A percentile compares a stretch with the other conserved stretches of the same genome.
phyloP scores from a whole-genome alignment of 2,888 invertebrate species.

The Calliphora vomitoria region DNA sequence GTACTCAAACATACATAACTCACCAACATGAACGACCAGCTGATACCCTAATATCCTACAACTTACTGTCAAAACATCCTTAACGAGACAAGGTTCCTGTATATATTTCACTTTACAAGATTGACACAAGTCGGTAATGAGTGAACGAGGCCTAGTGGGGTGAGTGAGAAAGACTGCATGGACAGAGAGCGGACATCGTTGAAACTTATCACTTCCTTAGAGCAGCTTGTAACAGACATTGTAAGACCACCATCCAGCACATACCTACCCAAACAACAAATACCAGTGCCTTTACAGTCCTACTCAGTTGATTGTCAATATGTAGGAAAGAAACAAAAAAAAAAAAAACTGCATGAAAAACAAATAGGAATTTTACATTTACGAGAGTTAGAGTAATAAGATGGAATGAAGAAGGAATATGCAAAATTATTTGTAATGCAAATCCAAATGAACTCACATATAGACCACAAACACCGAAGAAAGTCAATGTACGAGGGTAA shows the following conservation, averaged over 20 bases:
- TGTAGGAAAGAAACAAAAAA: constrained; percentile 1
- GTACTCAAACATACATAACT: constrained; percentile 15
- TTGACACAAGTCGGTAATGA: constrained; percentile 29
- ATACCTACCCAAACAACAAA: not conserved
- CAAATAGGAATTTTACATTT: constrained; percentile 13
- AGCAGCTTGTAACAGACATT: constrained; percentile 31
- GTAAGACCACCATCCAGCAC: not conserved
- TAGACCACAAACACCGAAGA: not conserved
- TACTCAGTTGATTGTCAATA: constrained; percentile 21
- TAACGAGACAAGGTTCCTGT: constrained; percentile 52
- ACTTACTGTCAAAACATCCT: constrained; percentile 48
- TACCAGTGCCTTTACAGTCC: not conserved
- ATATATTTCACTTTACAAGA: constrained; percentile 42
- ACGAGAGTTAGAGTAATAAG: not conserved
- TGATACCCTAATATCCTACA: constrained; percentile 36
- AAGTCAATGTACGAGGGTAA: not conserved
- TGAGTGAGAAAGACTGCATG: not conserved
- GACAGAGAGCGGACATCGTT: constrained; percentile 39
- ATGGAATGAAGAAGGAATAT: constrained; percentile 26
- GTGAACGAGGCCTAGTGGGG: not conserved
- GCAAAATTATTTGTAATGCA: constrained; percentile 7
- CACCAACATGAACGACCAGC: constrained; percentile 30
- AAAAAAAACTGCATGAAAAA: not conserved
- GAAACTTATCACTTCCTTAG: constrained; percentile 43
- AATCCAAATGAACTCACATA: constrained; percentile 6